Evolutionary conservation across 1,140 invertebrate species (phyloP).

Genomic region (Brachionus angularis): DNA sequence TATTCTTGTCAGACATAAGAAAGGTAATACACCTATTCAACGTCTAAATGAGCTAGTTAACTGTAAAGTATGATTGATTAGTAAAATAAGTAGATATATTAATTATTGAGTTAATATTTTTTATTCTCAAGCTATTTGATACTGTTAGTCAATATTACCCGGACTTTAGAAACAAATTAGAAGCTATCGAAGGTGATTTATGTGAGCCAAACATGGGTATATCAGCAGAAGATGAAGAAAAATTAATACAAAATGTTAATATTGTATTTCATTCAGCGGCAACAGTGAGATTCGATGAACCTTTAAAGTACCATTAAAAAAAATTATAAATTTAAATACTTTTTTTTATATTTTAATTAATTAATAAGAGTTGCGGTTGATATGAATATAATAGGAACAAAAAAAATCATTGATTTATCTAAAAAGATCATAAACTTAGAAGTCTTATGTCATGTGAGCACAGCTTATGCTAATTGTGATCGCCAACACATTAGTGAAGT

Average conservation of each 20-base stretch:
- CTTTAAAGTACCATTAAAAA: conserved; percentile 68
- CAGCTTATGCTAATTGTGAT: conserved; percentile 63
- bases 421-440: conserved; percentile 53
- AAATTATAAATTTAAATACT: conserved; percentile 50
- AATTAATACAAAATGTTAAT: conserved; percentile 70
- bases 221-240: conserved; percentile 68
- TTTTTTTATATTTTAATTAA: not conserved
- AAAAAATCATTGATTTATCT: conserved; percentile 56
- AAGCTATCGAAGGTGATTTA: conserved; percentile 84
- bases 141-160: conserved; percentile 7
- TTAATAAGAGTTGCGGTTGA: conserved; percentile 63
- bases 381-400: conserved; percentile 60
- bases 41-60: conserved; percentile 37
- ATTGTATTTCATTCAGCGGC: conserved; percentile 96
- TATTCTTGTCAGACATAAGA: conserved; percentile 45
- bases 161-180: conserved; percentile 70
- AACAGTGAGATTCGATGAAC: conserved; percentile 97
- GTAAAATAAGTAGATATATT: not conserved
- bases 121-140: conserved; percentile 12
- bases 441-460: conserved; percentile 60
- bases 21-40: conserved; percentile 28
- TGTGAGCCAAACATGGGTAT: conserved; percentile 81
- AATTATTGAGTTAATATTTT: not conserved
- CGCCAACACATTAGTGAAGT: conserved; percentile 57
- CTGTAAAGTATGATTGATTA: conserved; percentile 7